phyloP scores from a whole-genome alignment of 2,113 vertebrate species.

The Myanophis thanlyinensis region DNA sequence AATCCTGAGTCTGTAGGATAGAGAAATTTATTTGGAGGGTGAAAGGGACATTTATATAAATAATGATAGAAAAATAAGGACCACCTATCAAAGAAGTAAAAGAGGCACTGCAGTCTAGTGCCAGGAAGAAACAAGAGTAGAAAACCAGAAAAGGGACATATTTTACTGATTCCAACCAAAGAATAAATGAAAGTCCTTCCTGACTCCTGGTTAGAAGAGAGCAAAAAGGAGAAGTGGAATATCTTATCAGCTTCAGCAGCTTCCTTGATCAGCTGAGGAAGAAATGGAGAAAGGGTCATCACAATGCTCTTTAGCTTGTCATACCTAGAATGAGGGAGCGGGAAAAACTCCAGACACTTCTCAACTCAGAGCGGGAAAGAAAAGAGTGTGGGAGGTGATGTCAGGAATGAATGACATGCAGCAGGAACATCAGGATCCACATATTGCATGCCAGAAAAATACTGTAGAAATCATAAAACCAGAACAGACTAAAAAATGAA shows the following conservation, averaged over 20 bases:
- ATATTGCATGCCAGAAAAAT: neutral
- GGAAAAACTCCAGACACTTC: neutral
- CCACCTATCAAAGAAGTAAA: neutral
- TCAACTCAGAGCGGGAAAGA: neutral
- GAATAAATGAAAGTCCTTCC: neutral
- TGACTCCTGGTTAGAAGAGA: neutral
- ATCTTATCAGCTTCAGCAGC: neutral
- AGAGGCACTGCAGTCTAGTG: neutral
- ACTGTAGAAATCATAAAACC: neutral
- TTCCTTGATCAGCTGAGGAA: neutral
- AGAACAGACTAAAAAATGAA: neutral
- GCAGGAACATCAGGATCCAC: neutral
- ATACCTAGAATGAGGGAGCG: neutral
- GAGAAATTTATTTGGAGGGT: neutral
- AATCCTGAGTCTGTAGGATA: neutral
- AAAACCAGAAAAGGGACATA: neutral
- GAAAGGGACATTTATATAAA: neutral
- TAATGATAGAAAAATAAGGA: neutral
- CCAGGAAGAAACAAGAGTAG: neutral
- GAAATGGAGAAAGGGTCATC: neutral
- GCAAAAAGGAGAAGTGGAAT: neutral
- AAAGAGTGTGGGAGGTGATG: neutral
- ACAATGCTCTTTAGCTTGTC: neutral
- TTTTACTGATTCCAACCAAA: neutral
- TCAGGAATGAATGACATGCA: neutral